Percentiles rank a stretch among this genome's conserved stretches.
Evolutionary conservation across 2,888 invertebrate genomes (phyloP).

Genomic region (Tipula lateralis): DNA sequence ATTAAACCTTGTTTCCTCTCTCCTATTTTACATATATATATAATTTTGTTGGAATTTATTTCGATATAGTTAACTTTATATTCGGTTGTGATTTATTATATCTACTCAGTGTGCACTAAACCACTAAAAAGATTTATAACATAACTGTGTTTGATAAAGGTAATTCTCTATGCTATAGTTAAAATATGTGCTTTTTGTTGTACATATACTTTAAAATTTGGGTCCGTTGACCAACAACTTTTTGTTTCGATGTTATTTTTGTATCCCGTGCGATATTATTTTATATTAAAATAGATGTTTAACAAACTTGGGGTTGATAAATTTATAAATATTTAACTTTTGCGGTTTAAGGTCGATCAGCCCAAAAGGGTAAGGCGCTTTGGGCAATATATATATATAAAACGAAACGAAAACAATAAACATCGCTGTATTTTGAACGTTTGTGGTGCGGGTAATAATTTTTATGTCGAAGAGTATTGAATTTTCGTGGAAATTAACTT

Average conservation of each 20-base stretch:
- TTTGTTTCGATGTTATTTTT: no score
- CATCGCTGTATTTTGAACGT: background rate
- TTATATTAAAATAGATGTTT: no score
- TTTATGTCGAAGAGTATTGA: background rate
- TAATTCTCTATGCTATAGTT: background rate
- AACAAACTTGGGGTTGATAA: background rate
- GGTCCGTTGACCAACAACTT: background rate
- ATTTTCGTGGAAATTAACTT: background rate
- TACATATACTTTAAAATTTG: no score
- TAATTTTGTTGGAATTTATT: background rate
- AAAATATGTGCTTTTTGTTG: background rate
- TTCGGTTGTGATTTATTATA: background rate
- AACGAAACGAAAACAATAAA: background rate
- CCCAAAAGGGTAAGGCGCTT: background rate
- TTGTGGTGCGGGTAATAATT: background rate
- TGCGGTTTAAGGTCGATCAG: background rate
- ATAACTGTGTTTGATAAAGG: background rate
- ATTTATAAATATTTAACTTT: slow-evolving; percentile 6
- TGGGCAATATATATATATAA: background rate
- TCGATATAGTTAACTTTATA: background rate
- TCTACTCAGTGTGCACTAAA: background rate
- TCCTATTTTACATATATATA: background rate
- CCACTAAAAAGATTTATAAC: background rate
- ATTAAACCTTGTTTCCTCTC: background rate
- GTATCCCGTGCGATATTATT: background rate